Evolutionary conservation across 2,113 vertebrate species (phyloP).

Genomic region (Paramormyrops kingsleyae): DNA sequence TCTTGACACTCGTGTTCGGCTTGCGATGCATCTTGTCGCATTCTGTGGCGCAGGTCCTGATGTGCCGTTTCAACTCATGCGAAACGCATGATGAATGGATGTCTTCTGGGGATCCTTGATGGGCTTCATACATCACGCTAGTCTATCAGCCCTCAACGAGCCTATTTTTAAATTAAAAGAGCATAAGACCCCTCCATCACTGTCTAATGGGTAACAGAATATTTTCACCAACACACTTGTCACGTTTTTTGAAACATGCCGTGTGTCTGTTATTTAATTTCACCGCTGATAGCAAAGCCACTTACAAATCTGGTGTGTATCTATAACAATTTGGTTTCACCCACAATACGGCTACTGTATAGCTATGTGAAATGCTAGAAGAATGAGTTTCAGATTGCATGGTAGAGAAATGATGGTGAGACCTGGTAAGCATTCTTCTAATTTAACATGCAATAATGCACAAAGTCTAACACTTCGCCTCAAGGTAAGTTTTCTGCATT

Average conservation of each 20-base stretch:
- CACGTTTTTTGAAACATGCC: background rate
- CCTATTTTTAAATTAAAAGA: conserved; percentile 59
- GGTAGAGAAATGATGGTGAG: background rate
- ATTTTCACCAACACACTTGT: background rate
- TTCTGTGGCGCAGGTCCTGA: conserved; percentile 45
- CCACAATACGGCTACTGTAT: background rate
- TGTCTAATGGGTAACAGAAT: conserved; percentile 20
- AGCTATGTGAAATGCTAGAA: background rate
- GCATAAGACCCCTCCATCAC: conserved; percentile 45
- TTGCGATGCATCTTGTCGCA: conserved; percentile 49
- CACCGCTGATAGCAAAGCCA: background rate
- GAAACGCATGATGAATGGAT: conserved; percentile 49
- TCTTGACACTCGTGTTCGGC: conserved; percentile 6
- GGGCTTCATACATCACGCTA: conserved; percentile 61
- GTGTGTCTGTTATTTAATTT: background rate
- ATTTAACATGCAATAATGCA: background rate
- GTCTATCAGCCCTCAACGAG: conserved; percentile 37
- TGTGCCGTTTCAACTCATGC: conserved; percentile 45
- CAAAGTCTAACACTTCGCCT: background rate
- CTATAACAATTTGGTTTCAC: background rate
- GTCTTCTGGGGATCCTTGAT: conserved; percentile 52
- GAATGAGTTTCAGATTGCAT: background rate
- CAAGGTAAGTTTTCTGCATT: background rate
- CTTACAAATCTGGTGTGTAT: background rate
- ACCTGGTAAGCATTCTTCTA: background rate